phyloP scores from a whole-genome alignment of 2,888 invertebrate species.

The Trypoxylon attenuatum region DNA sequence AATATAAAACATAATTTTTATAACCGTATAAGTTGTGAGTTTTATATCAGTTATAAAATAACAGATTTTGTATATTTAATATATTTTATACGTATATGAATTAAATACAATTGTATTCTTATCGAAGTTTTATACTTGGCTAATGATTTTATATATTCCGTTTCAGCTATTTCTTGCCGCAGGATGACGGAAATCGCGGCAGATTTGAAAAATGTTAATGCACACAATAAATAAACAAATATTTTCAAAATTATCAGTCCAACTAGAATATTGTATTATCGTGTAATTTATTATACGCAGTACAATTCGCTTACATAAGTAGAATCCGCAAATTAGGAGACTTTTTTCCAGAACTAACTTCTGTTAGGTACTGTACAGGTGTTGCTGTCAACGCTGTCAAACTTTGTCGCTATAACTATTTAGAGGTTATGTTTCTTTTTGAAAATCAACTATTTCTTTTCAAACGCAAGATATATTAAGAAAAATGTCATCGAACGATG shows the following conservation, averaged over 20 bases:
- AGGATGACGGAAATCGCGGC: too few relatives aligned
- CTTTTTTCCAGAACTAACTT: conserved; percentile 20
- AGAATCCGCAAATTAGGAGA: conserved; percentile 1
- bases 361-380: conserved; percentile 30
- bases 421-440: conserved; percentile 50
- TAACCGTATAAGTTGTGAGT: too few relatives aligned
- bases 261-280: background rate
- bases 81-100: too few relatives aligned
- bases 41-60: too few relatives aligned
- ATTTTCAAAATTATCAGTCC: background rate
- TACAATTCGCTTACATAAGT: background rate
- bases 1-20: too few relatives aligned
- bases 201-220: conserved; percentile 17
- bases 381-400: conserved; percentile 42
- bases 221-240: conserved; percentile 13
- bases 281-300: background rate
- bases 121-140: too few relatives aligned
- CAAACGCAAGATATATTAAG: conserved; percentile 2
- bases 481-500: conserved; percentile 50
- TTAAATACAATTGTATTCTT: too few relatives aligned
- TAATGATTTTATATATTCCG: too few relatives aligned
- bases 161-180: too few relatives aligned
- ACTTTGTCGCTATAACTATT: conserved; percentile 27
- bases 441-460: conserved; percentile 27
- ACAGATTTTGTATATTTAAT: too few relatives aligned